phyloP scores from a whole-genome alignment of 2,888 invertebrate species.

The Branchipolynoe longqiensis region DNA sequence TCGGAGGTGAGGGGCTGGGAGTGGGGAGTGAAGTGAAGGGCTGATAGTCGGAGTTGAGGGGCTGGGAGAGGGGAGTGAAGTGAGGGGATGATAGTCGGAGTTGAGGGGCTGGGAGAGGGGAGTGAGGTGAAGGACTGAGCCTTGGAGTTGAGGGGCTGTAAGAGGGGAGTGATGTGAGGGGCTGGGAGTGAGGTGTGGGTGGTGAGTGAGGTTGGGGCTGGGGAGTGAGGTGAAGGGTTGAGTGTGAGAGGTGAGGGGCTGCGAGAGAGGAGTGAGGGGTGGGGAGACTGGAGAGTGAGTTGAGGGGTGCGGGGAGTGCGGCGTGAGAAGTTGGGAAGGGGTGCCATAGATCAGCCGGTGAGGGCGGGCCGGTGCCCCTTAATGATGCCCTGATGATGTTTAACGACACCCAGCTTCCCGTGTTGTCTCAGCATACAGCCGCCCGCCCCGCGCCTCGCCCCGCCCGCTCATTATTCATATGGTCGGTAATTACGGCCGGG shows the following conservation, averaged over 20 bases:
- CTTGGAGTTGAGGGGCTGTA: not conserved
- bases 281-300: not conserved
- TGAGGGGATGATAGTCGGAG: too few species aligned
- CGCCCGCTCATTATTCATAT: slow-evolving; percentile 47
- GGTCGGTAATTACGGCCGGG: slow-evolving; percentile 33
- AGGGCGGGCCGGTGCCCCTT: slow-evolving; percentile 3
- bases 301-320: not conserved
- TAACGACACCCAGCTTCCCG: slow-evolving; percentile 3
- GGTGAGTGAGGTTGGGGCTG: not conserved
- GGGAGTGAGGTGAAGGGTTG: not conserved
- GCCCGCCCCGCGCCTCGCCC: slow-evolving; percentile 7
- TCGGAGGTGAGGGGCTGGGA: too few species aligned
- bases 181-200: too few species aligned
- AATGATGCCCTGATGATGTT: slow-evolving; percentile 56
- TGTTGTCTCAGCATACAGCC: slow-evolving; percentile 47
- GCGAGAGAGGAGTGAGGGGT: not conserved
- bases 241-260: not conserved
- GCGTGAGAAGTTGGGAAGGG: too few species aligned
- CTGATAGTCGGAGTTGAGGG: too few species aligned
- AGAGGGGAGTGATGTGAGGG: too few species aligned
- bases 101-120: not conserved
- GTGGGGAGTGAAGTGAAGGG: too few species aligned
- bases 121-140: not conserved
- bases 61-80: too few species aligned
- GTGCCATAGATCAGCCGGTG: slow-evolving; percentile 49